Evolutionary conservation across 2,113 vertebrate genomes (phyloP).

Genomic region (Ochotona curzoniae): DNA sequence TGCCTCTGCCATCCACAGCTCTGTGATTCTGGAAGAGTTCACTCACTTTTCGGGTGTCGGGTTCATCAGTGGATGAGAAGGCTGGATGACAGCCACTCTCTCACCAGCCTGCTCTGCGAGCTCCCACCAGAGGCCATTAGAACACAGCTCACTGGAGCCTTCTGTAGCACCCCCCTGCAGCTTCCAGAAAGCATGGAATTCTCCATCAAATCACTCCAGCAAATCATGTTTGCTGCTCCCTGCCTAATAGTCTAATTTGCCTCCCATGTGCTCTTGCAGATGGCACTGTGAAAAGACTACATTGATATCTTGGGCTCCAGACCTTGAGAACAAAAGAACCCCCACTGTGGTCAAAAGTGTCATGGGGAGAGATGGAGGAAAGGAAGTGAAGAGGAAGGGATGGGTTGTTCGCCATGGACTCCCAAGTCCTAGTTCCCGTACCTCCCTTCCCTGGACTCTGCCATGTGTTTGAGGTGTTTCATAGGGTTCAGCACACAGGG

Average conservation of each 20-base stretch:
- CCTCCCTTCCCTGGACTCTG: no score
- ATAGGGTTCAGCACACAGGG: background rate
- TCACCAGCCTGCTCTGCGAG: background rate
- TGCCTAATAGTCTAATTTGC: conserved; percentile 76
- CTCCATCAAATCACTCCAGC: conserved; percentile 62
- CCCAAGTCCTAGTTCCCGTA: no score
- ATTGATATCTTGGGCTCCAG: conserved; percentile 65
- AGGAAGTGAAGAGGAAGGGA: background rate
- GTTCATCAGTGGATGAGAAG: background rate
- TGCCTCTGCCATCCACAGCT: background rate
- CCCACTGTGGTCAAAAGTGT: background rate
- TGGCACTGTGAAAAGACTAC: conserved; percentile 73
- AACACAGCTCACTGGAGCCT: background rate
- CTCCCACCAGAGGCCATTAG: background rate
- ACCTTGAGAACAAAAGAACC: conserved; percentile 20
- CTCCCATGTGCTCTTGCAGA: conserved; percentile 70
- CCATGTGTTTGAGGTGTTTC: background rate
- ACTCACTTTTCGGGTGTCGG: background rate
- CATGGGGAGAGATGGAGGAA: background rate
- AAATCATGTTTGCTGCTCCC: conserved; percentile 73
- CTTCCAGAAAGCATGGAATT: conserved; percentile 6
- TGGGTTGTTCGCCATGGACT: background rate
- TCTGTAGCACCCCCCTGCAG: background rate
- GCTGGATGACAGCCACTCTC: background rate
- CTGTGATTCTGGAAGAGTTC: background rate